Evolutionary conservation across 2,797 vertebrate genomes (phyloP).

Genomic region (Tokudaia muenninki): DNA sequence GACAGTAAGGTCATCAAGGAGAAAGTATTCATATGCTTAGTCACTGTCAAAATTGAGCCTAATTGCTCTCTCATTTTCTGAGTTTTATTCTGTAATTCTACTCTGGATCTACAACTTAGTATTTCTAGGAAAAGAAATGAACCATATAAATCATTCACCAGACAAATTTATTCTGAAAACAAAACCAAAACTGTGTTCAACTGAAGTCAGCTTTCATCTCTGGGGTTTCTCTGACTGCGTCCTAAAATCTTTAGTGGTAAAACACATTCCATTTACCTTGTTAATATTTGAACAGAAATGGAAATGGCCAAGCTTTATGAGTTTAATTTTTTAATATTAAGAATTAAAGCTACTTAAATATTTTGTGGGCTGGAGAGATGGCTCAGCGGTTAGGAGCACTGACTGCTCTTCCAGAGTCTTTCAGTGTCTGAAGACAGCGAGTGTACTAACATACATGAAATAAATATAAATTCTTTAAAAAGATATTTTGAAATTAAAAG

Average conservation of each 20-base stretch:
- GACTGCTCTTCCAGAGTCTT: no score
- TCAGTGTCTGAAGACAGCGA: no score
- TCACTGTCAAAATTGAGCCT: constrained; percentile 36
- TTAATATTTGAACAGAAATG: constrained; percentile 79
- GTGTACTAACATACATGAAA: no score
- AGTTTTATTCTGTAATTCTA: constrained; percentile 10
- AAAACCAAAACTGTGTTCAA: constrained; percentile 21
- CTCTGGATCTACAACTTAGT: constrained; percentile 53
- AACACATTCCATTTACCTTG: constrained; percentile 74
- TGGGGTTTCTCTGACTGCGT: constrained; percentile 64
- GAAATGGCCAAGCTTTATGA: constrained; percentile 79
- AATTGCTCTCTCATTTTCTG: constrained; percentile 13
- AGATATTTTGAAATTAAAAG: constrained; percentile 83
- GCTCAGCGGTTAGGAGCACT: no score
- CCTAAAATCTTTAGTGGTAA: constrained; percentile 65
- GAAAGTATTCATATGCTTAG: constrained; percentile 28
- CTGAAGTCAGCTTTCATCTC: neutral
- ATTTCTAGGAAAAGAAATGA: constrained; percentile 40
- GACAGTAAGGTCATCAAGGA: neutral
- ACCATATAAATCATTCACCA: constrained; percentile 21
- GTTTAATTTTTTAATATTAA: constrained; percentile 82
- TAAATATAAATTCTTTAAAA: no score
- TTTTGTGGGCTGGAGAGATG: no score
- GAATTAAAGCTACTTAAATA: constrained; percentile 83
- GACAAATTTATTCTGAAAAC: neutral